Evolutionary conservation across 2,113 vertebrate genomes (phyloP), one percentile per base, ranked within the genome.

Genomic region (Thomomys bottae): DNA sequence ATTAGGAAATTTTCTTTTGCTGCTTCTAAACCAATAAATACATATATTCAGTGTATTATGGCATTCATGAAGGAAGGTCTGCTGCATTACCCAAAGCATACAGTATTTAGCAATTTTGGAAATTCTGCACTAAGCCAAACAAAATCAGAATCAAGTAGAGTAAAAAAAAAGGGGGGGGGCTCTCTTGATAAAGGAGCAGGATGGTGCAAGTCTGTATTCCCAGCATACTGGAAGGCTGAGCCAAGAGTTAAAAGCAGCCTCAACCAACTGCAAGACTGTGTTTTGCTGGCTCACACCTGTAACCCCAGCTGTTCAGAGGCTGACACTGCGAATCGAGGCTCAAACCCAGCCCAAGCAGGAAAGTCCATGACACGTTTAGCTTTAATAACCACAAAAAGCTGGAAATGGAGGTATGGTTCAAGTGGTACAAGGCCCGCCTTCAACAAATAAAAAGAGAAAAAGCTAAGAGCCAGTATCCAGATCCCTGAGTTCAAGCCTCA

Each of bases 11-110:
- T 88, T 86, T 67, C 67, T 68, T 40, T 36, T 38, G 38, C 57
- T 89, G 42, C 17, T 90, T 61, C 30, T 28, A 87, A 84, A 87
- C 17, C 92, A 91, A 87, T 89, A 59, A 76, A 28, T 32, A 45
- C 1, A 64, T 40, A 12, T 73, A 80, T 42, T 84, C 45, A 91
- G 24, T 79, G 9, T 57, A 63, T 42, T 81, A 66, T 71, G 36
- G 38, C 32, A 72, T 34, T 80, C 63, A 67, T 8, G 42, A n/a
- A 32, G 40, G 6, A 79, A 61, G 23, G 5, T 12, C 23, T 45
- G 8, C 54, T 49, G 38, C 12, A 30, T 24, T 12, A 83, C 21
- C 30, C 24, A 88, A 17, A 61, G 30, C 40, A 79, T 15, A 64
- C 42, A 59, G 21, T 66, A 76, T 20, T 42, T 23, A 63, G 45